Conservation (phyloP, 1,140 invertebrate species). For the Drosophila obscura region DNA sequence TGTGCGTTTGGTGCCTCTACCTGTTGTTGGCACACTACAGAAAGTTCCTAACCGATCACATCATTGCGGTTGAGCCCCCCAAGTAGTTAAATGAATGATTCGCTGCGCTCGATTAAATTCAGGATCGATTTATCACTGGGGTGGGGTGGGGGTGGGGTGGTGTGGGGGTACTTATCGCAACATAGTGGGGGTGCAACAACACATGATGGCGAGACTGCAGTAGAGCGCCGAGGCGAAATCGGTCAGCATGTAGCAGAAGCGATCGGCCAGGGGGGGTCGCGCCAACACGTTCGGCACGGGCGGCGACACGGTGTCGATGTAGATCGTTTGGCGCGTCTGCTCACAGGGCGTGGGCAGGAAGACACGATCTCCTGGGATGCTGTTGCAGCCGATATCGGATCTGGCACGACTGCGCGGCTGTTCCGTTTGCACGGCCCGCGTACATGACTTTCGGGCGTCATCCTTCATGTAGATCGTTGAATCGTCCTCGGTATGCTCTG, state of each 20-base stretch:
- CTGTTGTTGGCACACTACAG: slow-evolving; percentile 53
- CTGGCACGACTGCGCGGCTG: slow-evolving; percentile 40
- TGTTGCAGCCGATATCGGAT: background rate
- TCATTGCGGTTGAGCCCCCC: too few relatives aligned
- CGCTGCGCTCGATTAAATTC: background rate
- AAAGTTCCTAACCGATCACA: too few relatives aligned
- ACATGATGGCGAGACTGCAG: slow-evolving; percentile 75
- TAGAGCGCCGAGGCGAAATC: slow-evolving; percentile 71
- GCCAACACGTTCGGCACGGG: slow-evolving; percentile 25
- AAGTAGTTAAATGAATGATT: too few relatives aligned
- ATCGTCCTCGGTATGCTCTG: slow-evolving; percentile 69
- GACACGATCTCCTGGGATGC: background rate
- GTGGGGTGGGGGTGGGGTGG: background rate
- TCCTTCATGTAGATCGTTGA: slow-evolving; percentile 31
- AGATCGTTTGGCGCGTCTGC: slow-evolving; percentile 49
- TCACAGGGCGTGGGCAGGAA: slow-evolving; percentile 49
- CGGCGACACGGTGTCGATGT: slow-evolving; percentile 46
- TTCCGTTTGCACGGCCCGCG: slow-evolving; percentile 55
- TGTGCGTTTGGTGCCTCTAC: slow-evolving; percentile 70
- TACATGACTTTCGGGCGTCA: background rate
- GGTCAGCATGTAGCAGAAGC: slow-evolving; percentile 73
- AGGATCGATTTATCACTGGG: background rate
- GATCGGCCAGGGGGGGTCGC: slow-evolving; percentile 56
- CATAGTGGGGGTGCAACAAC: slow-evolving; percentile 74
- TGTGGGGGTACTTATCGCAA: slow-evolving; percentile 53